A percentile compares a stretch with the other conserved stretches of the same genome.
Evolutionary conservation across 2,113 vertebrate species (phyloP).

Genomic region (Vulpes lagopus): DNA sequence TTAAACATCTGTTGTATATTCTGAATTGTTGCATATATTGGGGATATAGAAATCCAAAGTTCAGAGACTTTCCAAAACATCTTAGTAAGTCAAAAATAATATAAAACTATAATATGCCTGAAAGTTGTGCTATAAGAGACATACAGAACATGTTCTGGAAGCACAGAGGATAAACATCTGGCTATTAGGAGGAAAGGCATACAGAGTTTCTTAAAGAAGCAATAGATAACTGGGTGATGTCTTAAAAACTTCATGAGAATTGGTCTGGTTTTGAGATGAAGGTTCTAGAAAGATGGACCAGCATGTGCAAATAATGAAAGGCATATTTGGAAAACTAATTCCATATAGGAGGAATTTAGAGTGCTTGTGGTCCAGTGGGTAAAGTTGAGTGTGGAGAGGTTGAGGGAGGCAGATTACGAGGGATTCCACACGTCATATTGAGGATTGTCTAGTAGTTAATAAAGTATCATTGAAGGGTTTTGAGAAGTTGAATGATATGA

Average conservation of each 20-base stretch:
- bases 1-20: conserved; percentile 1
- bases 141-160: not conserved
- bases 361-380: not conserved
- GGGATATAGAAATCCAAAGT: conserved; percentile 24
- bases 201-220: not conserved
- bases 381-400: not conserved
- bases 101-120: not conserved
- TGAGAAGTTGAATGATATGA: conserved; percentile 8
- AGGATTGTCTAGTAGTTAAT: not conserved
- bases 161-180: not conserved
- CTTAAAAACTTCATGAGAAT: conserved; percentile 6
- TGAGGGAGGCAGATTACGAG: not conserved
- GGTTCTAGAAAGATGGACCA: not conserved
- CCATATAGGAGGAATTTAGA: not conserved
- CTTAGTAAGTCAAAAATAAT: not conserved
- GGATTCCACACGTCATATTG: not conserved
- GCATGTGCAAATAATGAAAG: not conserved
- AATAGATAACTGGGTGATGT: not conserved
- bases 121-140: not conserved
- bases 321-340: conserved; percentile 16
- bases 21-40: not conserved
- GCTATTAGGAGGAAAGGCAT: not conserved
- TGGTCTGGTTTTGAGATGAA: conserved; percentile 29
- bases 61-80: not conserved
- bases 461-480: not conserved